These are phyloP conservation scores for Danaus chrysippus DNA, from an alignment of 2,888 invertebrate species.

Conservation along the genomic window DNA sequence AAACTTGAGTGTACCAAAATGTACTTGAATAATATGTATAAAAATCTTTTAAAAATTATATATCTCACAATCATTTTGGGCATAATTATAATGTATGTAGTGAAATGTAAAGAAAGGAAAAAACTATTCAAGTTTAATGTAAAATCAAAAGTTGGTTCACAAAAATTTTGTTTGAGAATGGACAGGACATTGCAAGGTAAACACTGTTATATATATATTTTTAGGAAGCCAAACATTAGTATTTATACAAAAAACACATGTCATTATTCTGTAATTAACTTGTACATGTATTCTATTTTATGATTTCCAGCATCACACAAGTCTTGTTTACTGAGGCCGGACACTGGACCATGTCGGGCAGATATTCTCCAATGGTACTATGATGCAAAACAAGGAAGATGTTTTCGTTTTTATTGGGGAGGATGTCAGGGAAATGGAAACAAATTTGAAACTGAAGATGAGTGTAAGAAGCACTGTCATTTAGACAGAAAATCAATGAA, in stretches of 20 bases:
- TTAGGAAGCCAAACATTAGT: no score
- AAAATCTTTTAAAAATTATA: not conserved
- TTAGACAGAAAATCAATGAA: conserved; percentile 31
- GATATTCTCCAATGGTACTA: conserved; percentile 64
- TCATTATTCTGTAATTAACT: not conserved
- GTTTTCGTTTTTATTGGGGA: conserved; percentile 64
- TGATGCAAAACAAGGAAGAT: conserved; percentile 48
- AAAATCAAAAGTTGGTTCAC: conserved; percentile 31
- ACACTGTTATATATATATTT: not conserved
- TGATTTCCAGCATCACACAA: conserved; percentile 52
- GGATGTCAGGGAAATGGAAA: conserved; percentile 72
- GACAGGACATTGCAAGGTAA: conserved; percentile 47
- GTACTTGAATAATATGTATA: not conserved
- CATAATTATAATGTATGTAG: conserved; percentile 13
- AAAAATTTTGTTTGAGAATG: conserved; percentile 42
- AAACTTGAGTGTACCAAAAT: conserved; percentile 1
- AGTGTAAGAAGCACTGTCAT: conserved; percentile 47
- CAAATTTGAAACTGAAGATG: conserved; percentile 43
- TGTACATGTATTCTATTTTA: not conserved
- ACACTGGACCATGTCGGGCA: conserved; percentile 63
- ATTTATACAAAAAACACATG: no score
- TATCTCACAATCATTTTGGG: conserved; percentile 12
- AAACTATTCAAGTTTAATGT: conserved; percentile 14
- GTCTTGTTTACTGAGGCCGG: conserved; percentile 59
- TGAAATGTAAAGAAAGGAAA: conserved; percentile 19